These are phyloP conservation scores for Hirudo medicinalis DNA, from an alignment of 1,140 invertebrate species.

Conservation along the genomic window DNA sequence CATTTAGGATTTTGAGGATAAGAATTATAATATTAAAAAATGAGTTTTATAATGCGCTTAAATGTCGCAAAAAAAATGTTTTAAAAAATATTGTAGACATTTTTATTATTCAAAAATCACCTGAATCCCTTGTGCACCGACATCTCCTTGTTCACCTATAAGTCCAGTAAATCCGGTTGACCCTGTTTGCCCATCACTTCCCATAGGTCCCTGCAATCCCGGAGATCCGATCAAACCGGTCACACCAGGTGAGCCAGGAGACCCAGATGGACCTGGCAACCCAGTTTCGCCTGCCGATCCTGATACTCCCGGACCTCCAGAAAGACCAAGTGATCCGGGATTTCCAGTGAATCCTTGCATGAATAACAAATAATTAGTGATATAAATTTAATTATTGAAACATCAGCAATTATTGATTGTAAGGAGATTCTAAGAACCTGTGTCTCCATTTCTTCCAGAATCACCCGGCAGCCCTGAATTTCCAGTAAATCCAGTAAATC, in stretches of 20 bases:
- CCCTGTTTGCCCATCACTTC: constrained; percentile 1
- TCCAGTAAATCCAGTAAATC: constrained; percentile 12
- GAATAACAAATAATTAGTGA: not conserved
- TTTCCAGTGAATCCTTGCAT: not conserved
- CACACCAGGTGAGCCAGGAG: not conserved
- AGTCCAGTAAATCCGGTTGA: not conserved
- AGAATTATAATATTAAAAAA: no score
- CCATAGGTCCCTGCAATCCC: not conserved
- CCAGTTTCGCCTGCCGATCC: not conserved
- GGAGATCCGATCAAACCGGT: not conserved
- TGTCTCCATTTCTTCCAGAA: not conserved
- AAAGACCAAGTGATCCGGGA: constrained; percentile 16
- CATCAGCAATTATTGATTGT: not conserved
- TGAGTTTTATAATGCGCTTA: no score
- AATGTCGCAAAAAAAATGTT: no score
- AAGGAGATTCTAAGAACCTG: not conserved
- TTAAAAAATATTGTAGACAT: no score
- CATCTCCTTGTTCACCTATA: not conserved
- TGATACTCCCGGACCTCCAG: not conserved
- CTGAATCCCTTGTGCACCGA: not conserved
- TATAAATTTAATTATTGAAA: not conserved
- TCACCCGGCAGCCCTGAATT: not conserved
- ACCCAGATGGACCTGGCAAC: not conserved
- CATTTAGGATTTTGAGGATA: no score
- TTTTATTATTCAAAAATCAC: not conserved